Base-by-base conservation (phyloP, 1,140 invertebrate species). In the Diorhabda carinulata region DNA sequence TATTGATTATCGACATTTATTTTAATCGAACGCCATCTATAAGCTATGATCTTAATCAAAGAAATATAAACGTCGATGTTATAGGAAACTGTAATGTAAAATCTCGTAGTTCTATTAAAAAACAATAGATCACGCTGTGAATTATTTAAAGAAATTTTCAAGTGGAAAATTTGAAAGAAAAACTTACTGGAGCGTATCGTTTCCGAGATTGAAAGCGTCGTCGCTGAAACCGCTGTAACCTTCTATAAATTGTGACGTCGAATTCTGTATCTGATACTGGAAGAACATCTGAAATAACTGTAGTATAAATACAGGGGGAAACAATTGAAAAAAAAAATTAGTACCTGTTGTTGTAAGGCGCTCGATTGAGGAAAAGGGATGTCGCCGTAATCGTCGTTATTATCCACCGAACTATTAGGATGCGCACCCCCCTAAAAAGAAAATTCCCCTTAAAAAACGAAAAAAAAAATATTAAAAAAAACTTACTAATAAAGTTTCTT, bases 201-300 rank as follows among this genome's bases (percentile, higher is more conserved):
- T 87, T 3, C 83, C 84, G 74, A 89, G 87, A 72, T 84, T 87
- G 74, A 88, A 89, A 65, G 89, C 87, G 71, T 90, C 86, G 75
- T 90, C 88, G 73, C 86, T 86, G 74, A 86, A 89, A 44, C 87
- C 76, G 57, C 74, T 87, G 79, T 87, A 90, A 70, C 86, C 85
- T 66, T 88, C 87, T 7, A 78, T 75, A 64, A 71, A 77, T 10
- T 72, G 71, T 3, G 70, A 57, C 10, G 68, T 71, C 8, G 78
- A 43, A 60, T 78, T 69, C 47, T 78, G 75, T 61, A 74, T 73
- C 60, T 79, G 77, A 68, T 78, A 79, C 56, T 73, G 71, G 9
- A 71, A 67, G 70, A 67, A 78, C 59, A 71, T 67, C 76, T 76
- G 44, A 52, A 75, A 74, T 60, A 61, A 66, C 44, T 52, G 57